Conservation (phyloP, 2,113 vertebrate species). For the Boleophthalmus pectinirostris region DNA sequence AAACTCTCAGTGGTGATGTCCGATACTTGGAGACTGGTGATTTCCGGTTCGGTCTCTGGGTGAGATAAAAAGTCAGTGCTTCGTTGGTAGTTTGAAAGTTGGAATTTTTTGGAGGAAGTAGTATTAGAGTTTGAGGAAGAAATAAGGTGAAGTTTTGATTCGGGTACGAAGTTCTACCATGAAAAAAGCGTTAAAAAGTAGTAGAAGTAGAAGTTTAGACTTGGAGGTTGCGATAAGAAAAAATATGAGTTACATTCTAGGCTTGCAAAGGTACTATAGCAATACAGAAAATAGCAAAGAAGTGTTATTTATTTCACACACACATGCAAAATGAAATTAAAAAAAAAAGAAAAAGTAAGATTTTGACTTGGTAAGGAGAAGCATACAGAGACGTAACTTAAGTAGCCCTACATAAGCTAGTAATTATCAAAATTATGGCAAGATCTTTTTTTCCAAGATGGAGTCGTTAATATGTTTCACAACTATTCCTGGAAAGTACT, state of each 20-base stretch:
- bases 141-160: slow-evolving; percentile 5
- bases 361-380: background rate
- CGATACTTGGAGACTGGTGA: slow-evolving; percentile 87
- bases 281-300: background rate
- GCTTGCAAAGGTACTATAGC: background rate
- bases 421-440: no score
- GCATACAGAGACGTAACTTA: background rate
- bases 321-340: background rate
- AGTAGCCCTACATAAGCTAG: no score
- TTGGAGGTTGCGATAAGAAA: background rate
- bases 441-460: no score
- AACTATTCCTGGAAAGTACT: no score
- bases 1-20: slow-evolving; percentile 83
- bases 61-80: slow-evolving; percentile 61
- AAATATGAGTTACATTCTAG: background rate
- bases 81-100: slow-evolving; percentile 41
- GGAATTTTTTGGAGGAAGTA: slow-evolving; percentile 40
- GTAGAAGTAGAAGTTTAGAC: slow-evolving; percentile 1
- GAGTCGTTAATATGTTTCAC: no score
- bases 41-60: slow-evolving; percentile 90
- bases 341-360: no score
- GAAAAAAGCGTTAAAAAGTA: slow-evolving; percentile 2
- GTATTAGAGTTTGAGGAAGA: slow-evolving; percentile 1
- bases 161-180: slow-evolving; percentile 11
- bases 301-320: background rate